phyloP scores from a whole-genome alignment of 2,797 vertebrate species.

The Melanotaenia boesemani region DNA sequence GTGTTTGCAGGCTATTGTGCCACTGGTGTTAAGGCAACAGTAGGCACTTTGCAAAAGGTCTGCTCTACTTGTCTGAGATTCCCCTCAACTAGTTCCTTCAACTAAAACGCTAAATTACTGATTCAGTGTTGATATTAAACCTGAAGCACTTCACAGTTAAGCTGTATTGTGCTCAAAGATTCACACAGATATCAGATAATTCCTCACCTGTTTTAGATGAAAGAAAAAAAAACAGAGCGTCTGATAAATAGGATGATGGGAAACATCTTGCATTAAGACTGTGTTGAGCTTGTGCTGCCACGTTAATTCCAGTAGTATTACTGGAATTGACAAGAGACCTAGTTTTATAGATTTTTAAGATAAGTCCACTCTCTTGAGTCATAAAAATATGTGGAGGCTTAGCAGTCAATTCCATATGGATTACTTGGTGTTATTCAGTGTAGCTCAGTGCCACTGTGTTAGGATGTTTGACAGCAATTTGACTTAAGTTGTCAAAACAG shows the following conservation, averaged over 20 bases:
- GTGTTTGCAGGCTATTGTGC: background rate
- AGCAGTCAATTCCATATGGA: slow-evolving; percentile 62
- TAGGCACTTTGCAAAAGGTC: background rate
- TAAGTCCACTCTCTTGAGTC: slow-evolving; percentile 36
- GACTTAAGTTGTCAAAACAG: slow-evolving; percentile 65
- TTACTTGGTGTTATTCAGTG: slow-evolving; percentile 56
- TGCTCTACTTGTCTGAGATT: background rate
- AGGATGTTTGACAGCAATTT: slow-evolving; percentile 66
- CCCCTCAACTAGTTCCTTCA: background rate
- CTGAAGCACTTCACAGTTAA: background rate
- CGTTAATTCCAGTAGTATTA: slow-evolving; percentile 15
- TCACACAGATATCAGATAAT: background rate
- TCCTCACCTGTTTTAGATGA: background rate
- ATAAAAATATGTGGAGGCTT: slow-evolving; percentile 50
- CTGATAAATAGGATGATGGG: background rate
- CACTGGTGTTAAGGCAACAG: background rate
- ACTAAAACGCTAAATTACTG: background rate
- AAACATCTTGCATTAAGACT: background rate
- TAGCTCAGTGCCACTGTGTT: slow-evolving; percentile 34
- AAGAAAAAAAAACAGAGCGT: slow-evolving; percentile 6
- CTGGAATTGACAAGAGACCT: slow-evolving; percentile 31
- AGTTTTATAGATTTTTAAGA: slow-evolving; percentile 41
- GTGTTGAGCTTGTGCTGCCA: background rate
- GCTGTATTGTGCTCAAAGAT: background rate
- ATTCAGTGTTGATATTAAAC: slow-evolving; percentile 2